Base-by-base conservation (phyloP, 35 echinoderm and acorn worm species). In the Nesometra sesokonis region DNA sequence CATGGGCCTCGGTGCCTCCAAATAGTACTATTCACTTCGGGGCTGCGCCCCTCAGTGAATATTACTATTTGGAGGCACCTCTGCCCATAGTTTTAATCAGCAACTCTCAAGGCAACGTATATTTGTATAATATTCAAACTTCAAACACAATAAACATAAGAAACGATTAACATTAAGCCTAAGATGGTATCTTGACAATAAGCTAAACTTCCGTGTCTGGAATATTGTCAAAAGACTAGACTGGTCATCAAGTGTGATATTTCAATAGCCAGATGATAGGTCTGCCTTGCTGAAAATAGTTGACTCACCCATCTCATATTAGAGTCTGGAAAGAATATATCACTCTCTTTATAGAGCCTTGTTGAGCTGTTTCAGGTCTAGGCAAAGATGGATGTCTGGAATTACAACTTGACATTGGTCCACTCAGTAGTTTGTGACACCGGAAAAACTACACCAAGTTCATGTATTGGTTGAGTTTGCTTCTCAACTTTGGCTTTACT, bases 181-280 rank as follows among this genome's bases (percentile, higher is more conserved):
- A n/a, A n/a, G n/a, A n/a, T n/a, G n/a, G n/a, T n/a, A n/a, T n/a
- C n/a, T n/a, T n/a, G n/a, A n/a, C n/a, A n/a, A n/a, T n/a, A n/a
- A n/a, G n/a, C n/a, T n/a, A n/a, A n/a, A n/a, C n/a, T n/a, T n/a
- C 2, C 30, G 79, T 36, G 86, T 88, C 29, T 76, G 35, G 31
- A 82, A 88, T 3, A 77, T 88, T 32, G 77, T 82, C 13, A 88
- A 30, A 35, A 43, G 11, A 67, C 87, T 83, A 17, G 78, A 37
- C 17, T 89, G 21, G 11, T 83, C 87, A 89, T 89, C 80, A 67
- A 89, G 36, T 29, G 37, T 33, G 17, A 89, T 52, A 30, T 89
- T 35, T 80, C 87, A 89, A 32, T 83, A 89, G 32, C 34, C 87
- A 32, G 35, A 83, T 19, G 79, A 83, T 15, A 29, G 36, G 35